A percentile compares a stretch with the other conserved stretches of the same genome.
Conservation (phyloP, 2,797 vertebrate species). For the Clarias fuscus region DNA sequence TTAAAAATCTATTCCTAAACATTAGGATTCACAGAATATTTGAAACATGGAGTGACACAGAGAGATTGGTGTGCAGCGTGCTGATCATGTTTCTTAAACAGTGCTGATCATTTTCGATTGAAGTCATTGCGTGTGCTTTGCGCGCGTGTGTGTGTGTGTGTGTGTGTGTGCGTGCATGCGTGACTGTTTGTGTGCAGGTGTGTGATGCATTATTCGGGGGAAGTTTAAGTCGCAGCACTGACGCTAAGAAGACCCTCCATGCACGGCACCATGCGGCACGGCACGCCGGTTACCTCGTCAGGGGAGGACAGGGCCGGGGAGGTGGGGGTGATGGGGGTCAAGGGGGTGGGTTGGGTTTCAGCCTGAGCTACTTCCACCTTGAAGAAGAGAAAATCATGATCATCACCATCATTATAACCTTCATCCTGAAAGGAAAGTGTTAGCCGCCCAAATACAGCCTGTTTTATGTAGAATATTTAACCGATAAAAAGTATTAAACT, state of each 20-base stretch:
- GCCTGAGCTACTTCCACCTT: conserved; percentile 79
- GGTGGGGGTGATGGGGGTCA: conserved; percentile 53
- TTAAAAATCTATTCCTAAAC: background rate
- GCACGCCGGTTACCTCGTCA: conserved; percentile 72
- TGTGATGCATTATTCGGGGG: conserved; percentile 34
- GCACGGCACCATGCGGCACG: conserved; percentile 47
- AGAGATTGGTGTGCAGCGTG: conserved; percentile 8
- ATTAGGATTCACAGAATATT: background rate
- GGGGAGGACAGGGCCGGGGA: conserved; percentile 71
- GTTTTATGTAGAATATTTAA: background rate
- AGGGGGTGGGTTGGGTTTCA: conserved; percentile 74
- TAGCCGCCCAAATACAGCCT: background rate
- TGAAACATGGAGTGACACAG: background rate
- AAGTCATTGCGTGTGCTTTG: background rate
- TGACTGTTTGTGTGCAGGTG: conserved; percentile 5
- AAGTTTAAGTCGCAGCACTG: conserved; percentile 9
- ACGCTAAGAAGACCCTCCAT: conserved; percentile 40
- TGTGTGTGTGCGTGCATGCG: background rate
- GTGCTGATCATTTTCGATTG: conserved; percentile 56
- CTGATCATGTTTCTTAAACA: background rate
- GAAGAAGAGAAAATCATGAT: conserved; percentile 61
- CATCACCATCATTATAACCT: background rate
- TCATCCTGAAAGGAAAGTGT: conserved; percentile 1
- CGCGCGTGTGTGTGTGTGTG: background rate
- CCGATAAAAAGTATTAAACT: no score